Evolutionary conservation across 2,113 vertebrate species (phyloP), one percentile per base, ranked within the genome.

Genomic region (Diadophis punctatus): DNA sequence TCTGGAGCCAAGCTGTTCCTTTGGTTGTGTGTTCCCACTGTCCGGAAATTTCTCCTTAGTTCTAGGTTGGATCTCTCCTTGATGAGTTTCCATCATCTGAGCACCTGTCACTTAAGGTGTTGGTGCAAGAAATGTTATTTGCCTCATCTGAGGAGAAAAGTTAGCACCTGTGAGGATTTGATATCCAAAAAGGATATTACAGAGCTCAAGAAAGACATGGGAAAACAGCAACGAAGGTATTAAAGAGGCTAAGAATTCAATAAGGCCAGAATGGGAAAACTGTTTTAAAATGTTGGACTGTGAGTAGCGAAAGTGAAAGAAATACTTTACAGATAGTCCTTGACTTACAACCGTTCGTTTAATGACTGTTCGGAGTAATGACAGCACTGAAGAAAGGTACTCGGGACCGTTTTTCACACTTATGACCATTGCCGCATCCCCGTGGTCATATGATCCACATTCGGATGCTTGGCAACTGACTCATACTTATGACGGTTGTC

Each of bases 121-220:
- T 96, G 95, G 46, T 97, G 93, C 43, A 60, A 95, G 94, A 96
- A 92, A 93, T 94, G 96, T 91, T 95, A 95, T 9, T 8, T 87
- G 92, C 53, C 90, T 95, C 93, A 95, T 95, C 95, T 95, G 97
- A 96, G n/a, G 96, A 94, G 89, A 94, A 95, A 95, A 94, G 22
- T 27, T 93, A 90, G 48, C 94, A 46, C 90, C 92, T 95, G 58
- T 46, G 49, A 95, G 94, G 86, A 95, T 87, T 93, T 91, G 3
- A 4, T 89, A 27, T 88, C 91, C 55, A 2, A 96, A 94, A 91
- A 88, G 8, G 86, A 94, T 85, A 85, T 95, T 95, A 96, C 27
- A 12, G 91, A 95, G 94, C 89, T 91, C 95, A 94, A 90, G 87
- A 91, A 95, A 95, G 94, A 52, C 89, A 96, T 89, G 95, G 93